Conservation (phyloP, 2,888 invertebrate genomes). For the Andrena minutula region DNA sequence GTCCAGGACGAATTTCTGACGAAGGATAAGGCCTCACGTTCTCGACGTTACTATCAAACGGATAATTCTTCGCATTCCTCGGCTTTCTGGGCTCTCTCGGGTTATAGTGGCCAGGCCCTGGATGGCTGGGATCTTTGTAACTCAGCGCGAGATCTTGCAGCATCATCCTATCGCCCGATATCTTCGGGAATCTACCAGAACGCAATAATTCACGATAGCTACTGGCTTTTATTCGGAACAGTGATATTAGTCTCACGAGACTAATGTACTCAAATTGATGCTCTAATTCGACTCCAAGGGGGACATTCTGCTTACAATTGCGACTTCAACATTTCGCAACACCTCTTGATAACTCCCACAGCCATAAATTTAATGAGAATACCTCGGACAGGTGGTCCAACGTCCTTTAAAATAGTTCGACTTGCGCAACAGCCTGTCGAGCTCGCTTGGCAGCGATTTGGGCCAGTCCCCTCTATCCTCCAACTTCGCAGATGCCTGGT, state of each 20-base stretch:
- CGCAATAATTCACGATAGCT: not conserved
- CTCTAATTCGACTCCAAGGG: no score
- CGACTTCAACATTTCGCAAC: no score
- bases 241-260: not conserved
- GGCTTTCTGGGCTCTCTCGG: slow-evolving; percentile 43
- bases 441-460: slow-evolving; percentile 54
- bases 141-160: slow-evolving; percentile 86
- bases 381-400: slow-evolving; percentile 68
- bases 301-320: no score
- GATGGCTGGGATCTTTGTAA: slow-evolving; percentile 85
- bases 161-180: slow-evolving; percentile 85
- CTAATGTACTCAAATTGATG: not conserved
- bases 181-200: slow-evolving; percentile 78
- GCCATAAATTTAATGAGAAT: slow-evolving; percentile 26
- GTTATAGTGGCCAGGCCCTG: slow-evolving; percentile 86
- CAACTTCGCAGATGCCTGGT: slow-evolving; percentile 20
- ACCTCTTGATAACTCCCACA: not conserved
- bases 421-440: slow-evolving; percentile 60
- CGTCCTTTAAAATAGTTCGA: slow-evolving; percentile 71
- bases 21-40: slow-evolving; percentile 33
- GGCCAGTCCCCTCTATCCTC: slow-evolving; percentile 62
- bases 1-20: slow-evolving; percentile 64
- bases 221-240: not conserved
- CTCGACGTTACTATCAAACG: slow-evolving; percentile 60
- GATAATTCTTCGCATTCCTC: slow-evolving; percentile 45